Base-by-base conservation (phyloP, 2,113 vertebrate genomes). In the Dicentrarchus labrax region DNA sequence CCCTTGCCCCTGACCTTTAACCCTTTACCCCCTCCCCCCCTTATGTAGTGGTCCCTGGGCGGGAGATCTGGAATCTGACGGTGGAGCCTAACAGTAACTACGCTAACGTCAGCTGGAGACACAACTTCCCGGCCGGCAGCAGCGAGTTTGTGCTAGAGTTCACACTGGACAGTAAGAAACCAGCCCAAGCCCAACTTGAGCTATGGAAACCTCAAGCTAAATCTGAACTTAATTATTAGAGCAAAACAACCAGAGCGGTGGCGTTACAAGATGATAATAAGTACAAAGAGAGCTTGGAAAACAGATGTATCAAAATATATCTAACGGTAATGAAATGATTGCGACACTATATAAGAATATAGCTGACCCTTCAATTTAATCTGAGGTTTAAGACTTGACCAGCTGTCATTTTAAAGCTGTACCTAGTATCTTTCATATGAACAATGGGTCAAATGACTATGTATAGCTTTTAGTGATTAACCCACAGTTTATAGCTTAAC, bases 81-180 rank as follows among this genome's bases (percentile, higher is more conserved):
- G 97, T 97, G 95, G 96, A 96, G 92, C 94, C 97, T 92, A 98
- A 98, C 97, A 99, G 96, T 97, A 96, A 98, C 97, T 97, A 97
- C 96, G 96, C 97, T 97, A 98, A 98, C 96, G 95, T 99, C 97
- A 98, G 96, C 96, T 99, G 98, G 98, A 97, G 93, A 93, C 97
- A 99, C 97, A 97, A 96, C 96, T 97, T 98, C 96, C 96, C 96
- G 85, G 90, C 95, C 90, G 86, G 89, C 93, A 97, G 95, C 96
- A 97, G 96, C 95, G 95, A 97, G 95, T 99, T 99, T 98, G 96
- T 97, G 96, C 95, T 99, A 97, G 98, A 99, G 96, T 97, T 96
- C 97, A 98, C 95, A 91, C 90, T 95, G 93, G 97, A 98, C 96
- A 99, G 97, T 99, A 99, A 99, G 98, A 97, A 96, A 82, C 80